These are phyloP conservation scores for Pantherophis guttatus DNA, from an alignment of 2,113 vertebrate species.

Conservation along the genomic window DNA sequence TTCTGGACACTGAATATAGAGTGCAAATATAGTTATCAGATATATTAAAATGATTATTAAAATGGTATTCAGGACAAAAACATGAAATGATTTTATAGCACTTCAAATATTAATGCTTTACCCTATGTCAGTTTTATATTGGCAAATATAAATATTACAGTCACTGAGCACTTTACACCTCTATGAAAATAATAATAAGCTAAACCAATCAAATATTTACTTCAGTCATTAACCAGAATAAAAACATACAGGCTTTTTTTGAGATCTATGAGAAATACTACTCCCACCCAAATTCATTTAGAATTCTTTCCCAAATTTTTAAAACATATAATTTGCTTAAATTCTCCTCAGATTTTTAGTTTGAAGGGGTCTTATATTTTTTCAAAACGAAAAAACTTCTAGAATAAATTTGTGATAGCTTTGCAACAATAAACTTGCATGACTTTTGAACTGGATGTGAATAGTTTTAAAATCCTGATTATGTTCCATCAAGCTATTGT, in stretches of 20 bases:
- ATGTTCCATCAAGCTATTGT: neutral
- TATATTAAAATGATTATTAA: neutral
- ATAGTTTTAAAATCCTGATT: neutral
- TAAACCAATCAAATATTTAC: neutral
- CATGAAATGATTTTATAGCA: neutral
- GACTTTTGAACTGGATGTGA: neutral
- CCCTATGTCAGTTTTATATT: neutral
- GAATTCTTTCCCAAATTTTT: neutral
- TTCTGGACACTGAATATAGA: neutral
- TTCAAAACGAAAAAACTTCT: neutral
- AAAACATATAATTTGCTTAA: neutral
- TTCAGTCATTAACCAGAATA: neutral
- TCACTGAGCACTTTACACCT: neutral
- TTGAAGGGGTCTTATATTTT: neutral
- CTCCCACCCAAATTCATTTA: neutral
- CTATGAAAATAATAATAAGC: neutral
- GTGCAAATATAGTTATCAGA: neutral
- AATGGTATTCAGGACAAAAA: neutral
- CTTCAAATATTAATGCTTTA: slow-evolving; percentile 5
- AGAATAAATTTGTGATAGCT: neutral
- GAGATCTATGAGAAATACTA: neutral
- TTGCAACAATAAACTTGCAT: neutral
- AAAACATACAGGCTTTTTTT: neutral
- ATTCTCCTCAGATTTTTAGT: neutral
- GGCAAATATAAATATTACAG: neutral